Conservation (phyloP, 2,888 invertebrate species). For the Lepidocyrtoides sp. region DNA sequence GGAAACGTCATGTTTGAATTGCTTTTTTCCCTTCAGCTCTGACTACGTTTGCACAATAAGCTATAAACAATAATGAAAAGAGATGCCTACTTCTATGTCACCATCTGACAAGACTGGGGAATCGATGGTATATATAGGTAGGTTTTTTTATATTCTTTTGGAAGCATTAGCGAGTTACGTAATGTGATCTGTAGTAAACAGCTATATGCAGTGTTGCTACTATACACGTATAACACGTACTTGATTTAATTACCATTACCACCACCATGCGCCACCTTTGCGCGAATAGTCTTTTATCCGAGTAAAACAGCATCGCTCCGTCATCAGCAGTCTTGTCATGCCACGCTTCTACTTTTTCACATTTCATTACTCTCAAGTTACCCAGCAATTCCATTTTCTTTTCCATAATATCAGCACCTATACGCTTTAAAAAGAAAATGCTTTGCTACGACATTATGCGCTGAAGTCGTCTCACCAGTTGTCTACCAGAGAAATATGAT, state of each 20-base stretch:
- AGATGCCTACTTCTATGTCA: not conserved
- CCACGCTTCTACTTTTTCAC: slow-evolving; percentile 26
- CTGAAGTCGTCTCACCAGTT: not conserved
- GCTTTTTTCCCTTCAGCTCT: not conserved
- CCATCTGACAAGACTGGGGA: not conserved
- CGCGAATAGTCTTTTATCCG: too few relatives aligned
- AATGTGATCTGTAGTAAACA: not conserved
- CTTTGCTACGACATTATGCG: not conserved
- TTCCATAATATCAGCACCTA: not conserved
- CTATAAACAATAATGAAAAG: not conserved
- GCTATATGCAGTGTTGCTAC: not conserved
- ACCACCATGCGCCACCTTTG: slow-evolving; percentile 6
- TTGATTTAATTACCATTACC: slow-evolving; percentile 35
- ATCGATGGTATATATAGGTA: not conserved
- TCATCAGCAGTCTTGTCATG: slow-evolving; percentile 16
- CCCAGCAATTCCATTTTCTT: slow-evolving; percentile 12
- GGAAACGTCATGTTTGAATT: slow-evolving; percentile 34
- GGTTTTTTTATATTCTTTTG: not conserved
- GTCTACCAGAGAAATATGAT: slow-evolving; percentile 7
- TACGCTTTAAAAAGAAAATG: not conserved
- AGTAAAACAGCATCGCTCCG: too few relatives aligned
- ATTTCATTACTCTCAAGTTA: slow-evolving; percentile 44
- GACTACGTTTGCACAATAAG: not conserved
- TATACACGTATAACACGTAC: not conserved
- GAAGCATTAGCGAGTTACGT: not conserved